phyloP scores from a whole-genome alignment of 1,140 invertebrate genomes.

The Hypothenemus hampei region DNA sequence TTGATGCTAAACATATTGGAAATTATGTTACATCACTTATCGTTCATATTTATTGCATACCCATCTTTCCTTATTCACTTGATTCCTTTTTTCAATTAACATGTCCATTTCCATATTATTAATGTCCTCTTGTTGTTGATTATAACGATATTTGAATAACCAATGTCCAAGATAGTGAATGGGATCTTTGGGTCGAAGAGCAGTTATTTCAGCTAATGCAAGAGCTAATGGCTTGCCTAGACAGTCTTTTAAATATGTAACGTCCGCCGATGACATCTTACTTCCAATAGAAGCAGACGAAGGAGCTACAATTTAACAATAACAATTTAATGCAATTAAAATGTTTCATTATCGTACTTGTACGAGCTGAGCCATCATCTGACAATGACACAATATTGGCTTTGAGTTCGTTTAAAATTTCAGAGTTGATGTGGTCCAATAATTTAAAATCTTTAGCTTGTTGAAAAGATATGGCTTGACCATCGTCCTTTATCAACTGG shows the following conservation, averaged over 20 bases:
- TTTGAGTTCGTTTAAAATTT: conserved; percentile 11
- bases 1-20: conserved; percentile 34
- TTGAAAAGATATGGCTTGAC: conserved; percentile 22
- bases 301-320: background rate
- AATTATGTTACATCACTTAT: too few species aligned
- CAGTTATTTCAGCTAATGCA: conserved; percentile 44
- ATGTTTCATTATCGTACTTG: background rate
- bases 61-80: conserved; percentile 36
- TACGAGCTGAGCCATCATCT: background rate
- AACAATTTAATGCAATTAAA: background rate
- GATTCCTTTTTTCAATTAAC: conserved; percentile 35
- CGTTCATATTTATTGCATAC: conserved; percentile 16
- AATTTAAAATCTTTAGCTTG: conserved; percentile 29
- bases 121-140: conserved; percentile 39
- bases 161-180: conserved; percentile 45
- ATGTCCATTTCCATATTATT: conserved; percentile 34
- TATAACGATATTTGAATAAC: conserved; percentile 45
- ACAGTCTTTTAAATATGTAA: conserved; percentile 41
- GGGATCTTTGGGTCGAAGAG: conserved; percentile 42
- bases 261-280: conserved; percentile 38
- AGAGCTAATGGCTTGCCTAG: conserved; percentile 42
- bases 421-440: conserved; percentile 21
- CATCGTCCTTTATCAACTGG: conserved; percentile 23
- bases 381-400: background rate
- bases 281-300: conserved; percentile 16